Base-by-base conservation (phyloP, 2,113 vertebrate species). In the Coptodon rendalli region DNA sequence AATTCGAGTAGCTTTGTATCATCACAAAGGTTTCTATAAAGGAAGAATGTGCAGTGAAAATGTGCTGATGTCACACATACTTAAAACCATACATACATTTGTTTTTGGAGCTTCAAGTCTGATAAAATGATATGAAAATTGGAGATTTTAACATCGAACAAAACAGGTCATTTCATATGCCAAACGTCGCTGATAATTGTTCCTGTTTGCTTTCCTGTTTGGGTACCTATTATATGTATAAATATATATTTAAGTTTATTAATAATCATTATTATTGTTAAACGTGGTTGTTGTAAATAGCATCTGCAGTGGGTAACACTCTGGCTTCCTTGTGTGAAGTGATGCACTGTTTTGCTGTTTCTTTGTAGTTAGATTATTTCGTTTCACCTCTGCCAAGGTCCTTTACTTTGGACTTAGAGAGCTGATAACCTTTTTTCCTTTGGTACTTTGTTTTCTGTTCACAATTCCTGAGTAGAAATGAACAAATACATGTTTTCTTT, bases 161-260 rank as follows among this genome's bases (percentile, higher is more conserved):
- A 38, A 68, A 22, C 10, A 22, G 34, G 6, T 13, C 3, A 2
- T 68, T 68, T 68, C 34, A 38, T 7, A 0, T 3, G 17, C 61
- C 17, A 12, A 3, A 38, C 34, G 38, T n/a, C 1, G 17, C 16
- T 66, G 61, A 66, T n/a, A n/a, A 38, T 12, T n/a, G 61, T 38
- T 63, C 5, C 29, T 11, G 3, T 63, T 34, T 34, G 61, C 16
- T 5, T 66, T 66, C 31, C 31, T 66, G 10, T 2, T 66, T 36
- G 31, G 17, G 29, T 66, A 4, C 31, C n/a, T n/a, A 12, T 66
- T 36, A 36, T 66, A 2, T 0, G 0, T 34, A 63, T 63, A 19
- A 19, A 34, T 34, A 34, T 63, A 61, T 61, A 34, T 61, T 34
- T 17, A 61, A 61, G 29, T 61, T 19, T 4, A 34, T 34, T 34